Evolutionary conservation across 1,140 invertebrate species (phyloP), one percentile per base, ranked within the genome.

Genomic region (Aplysia californica): DNA sequence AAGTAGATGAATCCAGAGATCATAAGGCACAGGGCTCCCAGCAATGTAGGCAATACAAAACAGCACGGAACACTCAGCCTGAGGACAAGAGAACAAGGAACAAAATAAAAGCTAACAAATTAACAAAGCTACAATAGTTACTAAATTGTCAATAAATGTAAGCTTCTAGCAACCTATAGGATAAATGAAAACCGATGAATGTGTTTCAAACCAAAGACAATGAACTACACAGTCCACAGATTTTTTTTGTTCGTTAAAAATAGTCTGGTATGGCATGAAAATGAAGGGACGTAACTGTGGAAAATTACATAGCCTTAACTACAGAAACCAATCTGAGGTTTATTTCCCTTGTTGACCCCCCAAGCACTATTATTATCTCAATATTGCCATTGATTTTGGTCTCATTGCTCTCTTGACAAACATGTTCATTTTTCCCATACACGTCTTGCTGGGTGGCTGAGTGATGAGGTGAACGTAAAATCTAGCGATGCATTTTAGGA

Each of bases 21-120:
- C 59, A 85, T 79, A 29, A 85, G 78, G 61, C 81, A 83, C 10
- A 86, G 66, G 26, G 81, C 86, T 23, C 84, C 85, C 21, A 87
- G 61, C 23, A 87, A 44, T 0, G 85, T 87, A 0, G 84, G 82
- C 31, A 87, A 69, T 39, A 85, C 80, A 66, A 86, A 87, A 75
- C 81, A 86, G 56, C 82, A 80, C n/a, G 85, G 85, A n/a, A 84
- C 79, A 75, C 81, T 79, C 15, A 85, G 55, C 66, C 86, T 87
- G 80, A 31, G 82, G 82, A 31, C 78, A 41, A 66, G 26, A 15
- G 23, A 66, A 66, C 10, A 5, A 15, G 10, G 4, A 10, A 33
- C 15, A 35, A 15, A 21, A 66, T 5, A 4, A 35, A 33, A 18
- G 15, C 36, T 69, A 61, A 55, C 20, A 31, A 44, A 33, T 41